Evolutionary conservation across 2,113 vertebrate genomes (phyloP), one percentile per base, ranked within the genome.

Genomic region (Taxidea taxus): DNA sequence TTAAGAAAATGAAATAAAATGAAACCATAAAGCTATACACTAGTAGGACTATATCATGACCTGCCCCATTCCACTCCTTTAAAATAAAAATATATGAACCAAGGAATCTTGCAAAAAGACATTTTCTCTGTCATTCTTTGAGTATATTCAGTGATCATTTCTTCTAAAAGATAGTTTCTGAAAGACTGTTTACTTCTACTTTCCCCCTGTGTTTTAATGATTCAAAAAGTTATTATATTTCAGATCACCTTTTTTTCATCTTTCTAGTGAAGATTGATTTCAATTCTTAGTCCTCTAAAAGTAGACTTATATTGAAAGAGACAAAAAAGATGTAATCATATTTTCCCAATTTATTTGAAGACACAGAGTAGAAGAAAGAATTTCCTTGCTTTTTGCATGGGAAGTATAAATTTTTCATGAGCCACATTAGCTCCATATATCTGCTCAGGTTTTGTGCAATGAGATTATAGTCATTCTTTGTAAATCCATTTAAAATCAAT

Each of bases 401-500:
- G 56, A 64, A 21, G 6, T 85, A 9, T 5, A 87, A 74, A 10
- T 37, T 91, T 94, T 82, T 56, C 20, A 72, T 83, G 39, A 58
- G 29, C 39, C 34, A 51, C 51, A 3, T 37, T 80, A 66, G 60
- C 78, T 95, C 18, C 51, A n/a, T 7, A 23, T 0, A 47, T 74
- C 2, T 64, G 54, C 1, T 92, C 21, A 77, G 12, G 4, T 75
- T 78, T 87, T 92, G 7, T 44, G 1, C 39, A 90, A 37, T 74
- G 83, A 29, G 93, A 92, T 93, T 31, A 39, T 16, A 75, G 42
- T 0, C 0, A 1, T 68, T 93, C 4, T 87, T 97, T 54, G 70
- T 62, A 97, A 98, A 88, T 90, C 4, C 8, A 90, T 82, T 47
- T 49, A 58, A 58, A 90, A 49, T 83, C 16, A 77, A 68, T 83